Conservation (phyloP, 2,113 vertebrate genomes). For the Ochotona princeps region DNA sequence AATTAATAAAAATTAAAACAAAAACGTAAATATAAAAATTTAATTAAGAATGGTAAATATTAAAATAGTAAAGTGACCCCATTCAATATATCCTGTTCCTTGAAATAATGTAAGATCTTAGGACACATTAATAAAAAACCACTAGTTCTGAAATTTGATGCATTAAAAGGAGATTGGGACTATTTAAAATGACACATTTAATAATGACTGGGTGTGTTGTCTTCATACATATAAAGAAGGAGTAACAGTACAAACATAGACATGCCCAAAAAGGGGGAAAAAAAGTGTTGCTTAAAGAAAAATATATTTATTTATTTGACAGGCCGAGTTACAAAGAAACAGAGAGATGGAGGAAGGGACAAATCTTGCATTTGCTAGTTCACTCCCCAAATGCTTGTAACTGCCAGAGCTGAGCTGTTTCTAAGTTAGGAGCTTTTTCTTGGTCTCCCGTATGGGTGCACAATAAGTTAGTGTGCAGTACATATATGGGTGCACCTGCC, state of each 20-base stretch:
- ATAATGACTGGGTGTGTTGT: neutral
- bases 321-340: too few species aligned
- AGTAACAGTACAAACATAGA: neutral
- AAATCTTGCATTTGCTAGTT: too few species aligned
- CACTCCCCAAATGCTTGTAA: too few species aligned
- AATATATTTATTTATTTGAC: too few species aligned
- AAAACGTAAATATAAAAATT: neutral
- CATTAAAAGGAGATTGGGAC: neutral
- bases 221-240: neutral
- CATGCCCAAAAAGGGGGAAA: neutral
- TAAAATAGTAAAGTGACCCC: neutral
- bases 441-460: too few species aligned
- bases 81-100: neutral
- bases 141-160: neutral
- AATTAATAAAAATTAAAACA: neutral
- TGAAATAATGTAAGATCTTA: slow-evolving; percentile 27
- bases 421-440: too few species aligned
- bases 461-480: too few species aligned
- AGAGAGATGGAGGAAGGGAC: too few species aligned
- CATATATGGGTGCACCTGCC: too few species aligned
- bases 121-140: neutral
- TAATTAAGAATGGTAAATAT: neutral
- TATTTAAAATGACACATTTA: slow-evolving; percentile 8
- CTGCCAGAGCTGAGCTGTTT: too few species aligned
- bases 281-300: too few species aligned